Base-by-base conservation (phyloP, 2,797 vertebrate genomes). In the Anguilla megastoma region DNA sequence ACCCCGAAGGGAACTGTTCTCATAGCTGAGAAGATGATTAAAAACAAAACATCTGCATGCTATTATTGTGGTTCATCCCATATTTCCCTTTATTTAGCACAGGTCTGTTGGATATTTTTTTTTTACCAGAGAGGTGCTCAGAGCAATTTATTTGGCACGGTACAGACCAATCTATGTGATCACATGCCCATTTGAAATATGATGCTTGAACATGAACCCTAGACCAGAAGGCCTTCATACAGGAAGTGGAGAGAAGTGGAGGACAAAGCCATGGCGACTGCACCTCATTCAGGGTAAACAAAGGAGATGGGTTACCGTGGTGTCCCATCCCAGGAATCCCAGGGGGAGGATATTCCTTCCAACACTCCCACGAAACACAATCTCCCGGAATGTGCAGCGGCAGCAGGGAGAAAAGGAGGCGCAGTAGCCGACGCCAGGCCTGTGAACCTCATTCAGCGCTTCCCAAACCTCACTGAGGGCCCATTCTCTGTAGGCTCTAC, bases 1-100 rank as follows among this genome's bases (percentile, higher is more conserved):
- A 36, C 86, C 74, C 86, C 90, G 88, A 45, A 71, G 85, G 85
- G 88, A 52, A 71, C 60, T 85, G 86, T 27, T 54, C 52, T 21
- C n/a, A 56, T 33, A 71, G 66, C 63, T 85, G 79, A 50, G 79
- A 21, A 82, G 84, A 86, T 54, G 33, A 27, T 79, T 52, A 60
- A 86, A 83, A 83, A 74, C 84, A 87, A 60, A 56, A 79, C 71
- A 54, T 74, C 16, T 8, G 76, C 54, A 82, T 86, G 50, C 24
- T 79, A 86, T 56, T n/a, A 63, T 48, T 14, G 74, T 58, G 87
- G 89, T 71, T 84, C 84, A 80, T 58, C 74, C 66, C 3, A 58
- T 8, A 2, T 56, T 48, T 69, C 27, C 74, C n/a, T 87, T 58
- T 33, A 80, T 87, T 86, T 79, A 2, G 24, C 79, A 24, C 74